Base-by-base conservation (phyloP, 92 coral and sea anemone genomes). In the Epizoanthus stellaris region DNA sequence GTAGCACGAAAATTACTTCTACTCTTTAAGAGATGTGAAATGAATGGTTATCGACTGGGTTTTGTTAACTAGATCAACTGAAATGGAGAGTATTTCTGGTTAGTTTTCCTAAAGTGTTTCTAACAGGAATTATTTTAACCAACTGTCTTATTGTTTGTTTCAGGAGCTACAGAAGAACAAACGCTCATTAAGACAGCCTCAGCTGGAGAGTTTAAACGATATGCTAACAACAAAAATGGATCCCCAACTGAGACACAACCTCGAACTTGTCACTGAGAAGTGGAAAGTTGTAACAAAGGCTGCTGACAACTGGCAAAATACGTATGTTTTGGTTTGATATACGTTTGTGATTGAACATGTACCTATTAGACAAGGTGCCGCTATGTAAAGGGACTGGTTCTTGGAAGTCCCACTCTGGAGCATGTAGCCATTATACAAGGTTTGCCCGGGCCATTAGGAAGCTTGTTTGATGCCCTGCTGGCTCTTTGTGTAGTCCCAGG, bases 111-210 rank as follows among this genome's bases (percentile, higher is more conserved):
- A 45, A 45, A 17, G 15, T 72, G 25, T n/a, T 17, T 39, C 4
- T 3, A 4, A 21, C 16, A 21, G 14, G 20, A 14, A 45, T 3
- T 5, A 52, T 7, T 34, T 21, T 8, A 19, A 39, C 7, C 67
- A 45, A 73, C 45, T 42, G 47, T 17, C 3, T 39, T 62, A 15
- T 42, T 76, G 74, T 64, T 5, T 70, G 72, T 70, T 61, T 1
- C 47, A 93, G 97, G 90, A 89, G 64, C 87, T 93, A 36, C 94
- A 93, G 71, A 85, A 92, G 30, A 95, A 96, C 85, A 88, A 91
- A 64, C 84, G 82, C 70, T 80, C 84, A 2, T 87, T 81, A 58
- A 73, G 94, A 64, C 88, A 88, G 19, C 98, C 99, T 4, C 95
- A 95, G 75, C 87, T 87, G 4, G 90, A 93, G 49, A 85, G 93